Percentiles rank a stretch among this genome's conserved stretches.
Evolutionary conservation across 2,888 invertebrate species (phyloP).

Genomic region (Trichopoda pennipes): DNA sequence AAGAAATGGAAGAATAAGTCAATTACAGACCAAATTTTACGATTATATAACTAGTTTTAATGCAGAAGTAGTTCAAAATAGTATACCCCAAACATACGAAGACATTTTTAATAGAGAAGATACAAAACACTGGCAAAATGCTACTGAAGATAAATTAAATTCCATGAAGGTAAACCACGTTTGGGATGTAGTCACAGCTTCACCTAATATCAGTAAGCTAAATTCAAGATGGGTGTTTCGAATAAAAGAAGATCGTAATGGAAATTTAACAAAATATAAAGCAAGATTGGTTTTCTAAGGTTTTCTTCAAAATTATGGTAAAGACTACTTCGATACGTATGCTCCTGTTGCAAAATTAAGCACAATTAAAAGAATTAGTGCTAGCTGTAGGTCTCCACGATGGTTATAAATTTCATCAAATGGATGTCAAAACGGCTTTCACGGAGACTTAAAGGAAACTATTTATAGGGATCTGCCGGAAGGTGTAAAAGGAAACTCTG

Average conservation of each 20-base stretch:
- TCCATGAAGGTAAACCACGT: slow-evolving; percentile 31
- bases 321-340: slow-evolving; percentile 5
- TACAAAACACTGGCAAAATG: slow-evolving; percentile 9
- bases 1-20: slow-evolving; percentile 10
- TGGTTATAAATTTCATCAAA: not conserved
- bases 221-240: too few relatives aligned
- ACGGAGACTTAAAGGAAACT: slow-evolving; percentile 31
- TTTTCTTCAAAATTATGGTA: slow-evolving; percentile 17
- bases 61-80: slow-evolving; percentile 3
- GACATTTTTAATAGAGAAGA: slow-evolving; percentile 3
- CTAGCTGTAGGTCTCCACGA: slow-evolving; percentile 1
- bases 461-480: slow-evolving; percentile 13
- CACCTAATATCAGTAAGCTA: not conserved
- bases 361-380: slow-evolving; percentile 9
- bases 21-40: slow-evolving; percentile 1
- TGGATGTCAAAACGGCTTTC: slow-evolving; percentile 45
- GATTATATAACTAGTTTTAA: slow-evolving; percentile 28
- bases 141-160: slow-evolving; percentile 28
- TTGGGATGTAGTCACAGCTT: slow-evolving; percentile 14
- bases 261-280: slow-evolving; percentile 13
- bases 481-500: slow-evolving; percentile 6
- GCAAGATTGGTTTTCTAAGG: slow-evolving; percentile 15
- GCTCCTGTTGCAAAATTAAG: slow-evolving; percentile 37
- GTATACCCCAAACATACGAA: not conserved
- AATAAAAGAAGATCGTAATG: slow-evolving; percentile 39